Evolutionary conservation across 2,113 vertebrate species (phyloP), one percentile per base, ranked within the genome.

Genomic region (Aptenodytes forsteri): DNA sequence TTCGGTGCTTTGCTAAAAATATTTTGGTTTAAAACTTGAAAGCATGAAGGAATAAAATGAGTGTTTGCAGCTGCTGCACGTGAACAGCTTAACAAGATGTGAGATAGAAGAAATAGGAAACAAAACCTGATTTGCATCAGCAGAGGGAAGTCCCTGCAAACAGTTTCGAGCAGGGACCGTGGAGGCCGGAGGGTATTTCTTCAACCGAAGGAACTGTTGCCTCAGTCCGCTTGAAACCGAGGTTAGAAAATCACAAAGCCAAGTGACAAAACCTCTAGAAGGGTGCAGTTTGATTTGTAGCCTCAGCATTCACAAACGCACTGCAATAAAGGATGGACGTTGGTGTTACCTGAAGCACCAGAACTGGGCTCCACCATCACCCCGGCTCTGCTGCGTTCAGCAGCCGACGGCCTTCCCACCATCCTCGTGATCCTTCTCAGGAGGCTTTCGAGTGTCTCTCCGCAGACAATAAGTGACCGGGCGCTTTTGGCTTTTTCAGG

Each of bases 111-210:
- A 95, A 83, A 67, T 20, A 16, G 91, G 87, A 91, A 97, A 73
- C 42, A 67, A 94, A 93, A 83, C 66, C 38, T 54, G 65, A 84
- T 89, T 84, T 94, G 87, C 84, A 89, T 72, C 81, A 72, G 81
- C 91, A 72, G 77, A 87, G 83, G 83, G 83, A 96, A 95, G 87
- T 89, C 80, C 91, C 89, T 64, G 52, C 70, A 50, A 50, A 19
- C 64, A 38, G 64, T 86, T 78, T 62, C 1, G 22, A 78, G 69
- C 46, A 32, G 69, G 59, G 69, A 44, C 73, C 4, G 6, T 52
- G 19, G 79, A 62, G 76, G 67, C 64, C 32, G 23, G 17, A 26
- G 40, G 11, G 9, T 42, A 2, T 46, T 70, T 77, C 65, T 78
- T 49, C 77, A 81, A 44, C 38, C 0, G 5, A 32, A 83, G n/a